Evolutionary conservation across 2,888 invertebrate species (phyloP).

Genomic region (Graphium colonna): DNA sequence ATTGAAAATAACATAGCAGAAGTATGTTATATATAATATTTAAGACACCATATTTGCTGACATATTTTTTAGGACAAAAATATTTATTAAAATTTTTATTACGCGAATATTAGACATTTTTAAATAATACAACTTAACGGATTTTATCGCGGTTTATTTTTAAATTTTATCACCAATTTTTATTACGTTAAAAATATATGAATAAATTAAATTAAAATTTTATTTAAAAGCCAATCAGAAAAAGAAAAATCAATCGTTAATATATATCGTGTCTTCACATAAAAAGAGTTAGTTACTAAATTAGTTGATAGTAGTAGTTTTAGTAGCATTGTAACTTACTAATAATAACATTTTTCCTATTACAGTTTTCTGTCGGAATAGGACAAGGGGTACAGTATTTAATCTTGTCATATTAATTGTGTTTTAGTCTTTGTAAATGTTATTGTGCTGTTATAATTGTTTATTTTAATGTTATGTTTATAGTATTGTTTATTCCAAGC

Average conservation of each 20-base stretch:
- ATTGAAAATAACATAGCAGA: too few species aligned
- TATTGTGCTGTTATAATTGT: conserved; percentile 32
- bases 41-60: too few species aligned
- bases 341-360: conserved; percentile 33
- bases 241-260: not conserved
- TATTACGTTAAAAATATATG: not conserved
- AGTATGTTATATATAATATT: too few species aligned
- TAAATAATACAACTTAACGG: too few species aligned
- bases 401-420: conserved; percentile 26
- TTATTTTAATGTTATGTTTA: too few species aligned
- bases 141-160: too few species aligned
- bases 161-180: too few species aligned
- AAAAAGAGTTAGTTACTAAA: not conserved
- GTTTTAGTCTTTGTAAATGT: conserved; percentile 26
- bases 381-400: conserved; percentile 62
- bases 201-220: not conserved
- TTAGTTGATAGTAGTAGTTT: not conserved
- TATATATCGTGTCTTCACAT: not conserved
- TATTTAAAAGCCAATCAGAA: not conserved
- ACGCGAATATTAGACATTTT: too few species aligned
- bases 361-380: conserved; percentile 57
- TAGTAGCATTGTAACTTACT: too few species aligned
- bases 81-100: not conserved
- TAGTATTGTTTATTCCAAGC: too few species aligned
- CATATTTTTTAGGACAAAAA: too few species aligned